Evolutionary conservation across 2,797 vertebrate species (phyloP), one percentile per base, ranked within the genome.

Genomic region (Bradypodion pumilum): DNA sequence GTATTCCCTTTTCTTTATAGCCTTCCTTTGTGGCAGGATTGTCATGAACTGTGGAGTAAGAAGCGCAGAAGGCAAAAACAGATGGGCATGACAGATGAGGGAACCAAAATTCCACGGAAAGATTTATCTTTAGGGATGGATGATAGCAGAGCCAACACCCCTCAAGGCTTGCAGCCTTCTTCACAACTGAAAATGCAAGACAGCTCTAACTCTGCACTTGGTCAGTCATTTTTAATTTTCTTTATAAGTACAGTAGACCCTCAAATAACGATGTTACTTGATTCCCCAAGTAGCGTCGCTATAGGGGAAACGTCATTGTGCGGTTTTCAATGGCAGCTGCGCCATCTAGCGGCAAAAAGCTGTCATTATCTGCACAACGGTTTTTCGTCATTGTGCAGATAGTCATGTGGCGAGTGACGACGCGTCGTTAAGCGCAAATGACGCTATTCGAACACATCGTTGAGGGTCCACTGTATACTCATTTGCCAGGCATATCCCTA

Each of bases 1-100:
- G 2, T 75, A 40, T 46, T 76, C 42, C 10, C 79, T 81, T 1
- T 89, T 91, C 72, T 86, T 86, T 90, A 29, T 86, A 99, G 98
- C 90, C 98, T 99, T 90, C 98, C 98, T 74, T 96, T 99, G 88
- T 99, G 98, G 98, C 98, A 99, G 95, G 98, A 99, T 95, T 99
- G 98, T 91, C 98, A 99, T 72, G 98, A 99, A 92, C 94, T 99
- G 85, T 99, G 98, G 98, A 99, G 98, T 94, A 99, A 99, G 96
- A 99, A 99, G 62, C 97, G 98, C 0, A 96, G 98, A 90, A 95
- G 98, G 35, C 98, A 99, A 96, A 99, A 99, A 94, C 98, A 99
- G 94, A 97, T 98, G 96, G 96, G 96, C 82, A 95, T 96, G 95
- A 97, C 97, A 0, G 98, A 99, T 93, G 98, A 99, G 74, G 97